These are phyloP conservation scores for Mola mola DNA, from an alignment of 2,113 vertebrate genomes.

Conservation along the genomic window DNA sequence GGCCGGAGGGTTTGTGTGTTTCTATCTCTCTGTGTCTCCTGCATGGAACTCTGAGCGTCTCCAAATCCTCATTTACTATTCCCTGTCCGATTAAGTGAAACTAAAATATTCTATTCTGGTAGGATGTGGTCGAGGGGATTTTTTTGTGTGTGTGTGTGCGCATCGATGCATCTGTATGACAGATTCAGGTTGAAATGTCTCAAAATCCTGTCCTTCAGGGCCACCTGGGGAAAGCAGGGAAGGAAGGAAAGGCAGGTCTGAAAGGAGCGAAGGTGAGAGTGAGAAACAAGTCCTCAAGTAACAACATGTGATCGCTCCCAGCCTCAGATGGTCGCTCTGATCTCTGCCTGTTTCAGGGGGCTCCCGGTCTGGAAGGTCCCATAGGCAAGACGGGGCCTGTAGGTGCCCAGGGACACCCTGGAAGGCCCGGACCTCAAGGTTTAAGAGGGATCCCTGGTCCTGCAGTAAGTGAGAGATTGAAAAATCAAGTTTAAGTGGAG, in stretches of 20 bases:
- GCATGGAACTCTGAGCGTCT: too few species aligned
- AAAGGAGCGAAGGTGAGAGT: conserved; percentile 91
- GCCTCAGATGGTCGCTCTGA: neutral
- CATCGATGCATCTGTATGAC: conserved; percentile 7
- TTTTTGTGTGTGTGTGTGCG: conserved; percentile 13
- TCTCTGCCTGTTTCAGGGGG: conserved; percentile 81
- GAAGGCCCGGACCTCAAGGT: conserved; percentile 90
- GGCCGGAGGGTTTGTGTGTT: conserved; percentile 88
- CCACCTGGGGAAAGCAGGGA: conserved; percentile 90
- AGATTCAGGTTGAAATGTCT: conserved; percentile 33
- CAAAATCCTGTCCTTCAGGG: conserved; percentile 81
- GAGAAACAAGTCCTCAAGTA: conserved; percentile 24
- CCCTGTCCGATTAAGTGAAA: neutral
- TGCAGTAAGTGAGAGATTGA: conserved; percentile 83
- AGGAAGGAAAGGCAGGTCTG: conserved; percentile 90
- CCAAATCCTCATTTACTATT: neutral
- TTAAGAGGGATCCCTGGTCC: conserved; percentile 94
- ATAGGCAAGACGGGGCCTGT: conserved; percentile 93
- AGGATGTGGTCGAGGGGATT: neutral
- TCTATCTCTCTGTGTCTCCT: neutral
- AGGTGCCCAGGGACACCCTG: conserved; percentile 91
- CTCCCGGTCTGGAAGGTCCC: conserved; percentile 89
- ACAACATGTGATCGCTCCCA: neutral
- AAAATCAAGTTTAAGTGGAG: too few species aligned
- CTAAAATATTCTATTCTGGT: neutral